Conservation (phyloP, 2,888 invertebrate genomes). For the Drosophila austrosaltans region DNA sequence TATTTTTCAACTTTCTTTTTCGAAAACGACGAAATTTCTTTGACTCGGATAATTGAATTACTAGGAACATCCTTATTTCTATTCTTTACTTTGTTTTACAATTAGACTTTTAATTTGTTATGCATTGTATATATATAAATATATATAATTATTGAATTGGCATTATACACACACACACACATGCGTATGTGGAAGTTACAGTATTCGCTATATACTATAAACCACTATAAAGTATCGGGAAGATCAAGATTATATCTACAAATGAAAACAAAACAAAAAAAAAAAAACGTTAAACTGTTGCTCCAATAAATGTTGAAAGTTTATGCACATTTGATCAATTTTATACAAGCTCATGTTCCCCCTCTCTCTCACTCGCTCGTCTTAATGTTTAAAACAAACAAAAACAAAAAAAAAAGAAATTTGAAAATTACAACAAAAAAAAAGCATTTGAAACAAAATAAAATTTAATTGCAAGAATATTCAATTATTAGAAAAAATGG, state of each 20-base stretch:
- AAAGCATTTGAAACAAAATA: constrained; percentile 16
- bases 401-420: constrained; percentile 4
- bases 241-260: constrained; percentile 38
- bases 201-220: constrained; percentile 21
- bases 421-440: constrained; percentile 25
- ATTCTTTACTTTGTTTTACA: constrained; percentile 22
- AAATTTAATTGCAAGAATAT: constrained; percentile 40
- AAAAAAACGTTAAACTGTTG: constrained; percentile 74
- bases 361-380: constrained; percentile 55
- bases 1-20: constrained; percentile 34
- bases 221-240: constrained; percentile 17
- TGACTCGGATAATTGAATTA: not conserved
- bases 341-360: constrained; percentile 37
- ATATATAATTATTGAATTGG: constrained; percentile 37
- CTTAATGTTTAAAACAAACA: constrained; percentile 45
- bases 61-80: not conserved
- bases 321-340: constrained; percentile 46
- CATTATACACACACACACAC: constrained; percentile 28
- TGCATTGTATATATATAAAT: constrained; percentile 46
- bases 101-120: constrained; percentile 39
- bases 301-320: constrained; percentile 64
- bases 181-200: constrained; percentile 18
- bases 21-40: not conserved
- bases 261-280: constrained; percentile 31
- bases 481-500: constrained; percentile 61